Percentiles rank a stretch among this genome's conserved stretches.
These are phyloP conservation scores for Ligdia adustata DNA, from an alignment of 2,888 invertebrate species.

Conservation along the genomic window DNA sequence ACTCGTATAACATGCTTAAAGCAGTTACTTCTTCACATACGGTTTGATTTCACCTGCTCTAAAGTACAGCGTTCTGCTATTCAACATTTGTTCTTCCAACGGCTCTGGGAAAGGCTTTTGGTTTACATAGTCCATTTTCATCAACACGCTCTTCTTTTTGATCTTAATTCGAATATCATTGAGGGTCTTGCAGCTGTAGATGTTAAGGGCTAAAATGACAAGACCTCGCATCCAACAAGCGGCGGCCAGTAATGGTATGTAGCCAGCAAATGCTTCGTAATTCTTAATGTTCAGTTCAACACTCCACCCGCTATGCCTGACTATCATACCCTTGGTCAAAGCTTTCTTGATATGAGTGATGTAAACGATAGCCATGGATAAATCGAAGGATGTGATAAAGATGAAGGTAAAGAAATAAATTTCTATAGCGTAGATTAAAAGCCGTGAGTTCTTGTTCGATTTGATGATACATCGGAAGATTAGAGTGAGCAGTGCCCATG, in stretches of 20 bases:
- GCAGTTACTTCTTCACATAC: conserved; percentile 23
- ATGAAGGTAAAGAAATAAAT: conserved; percentile 48
- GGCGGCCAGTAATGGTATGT: conserved; percentile 62
- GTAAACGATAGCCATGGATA: conserved; percentile 68
- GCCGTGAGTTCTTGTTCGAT: conserved; percentile 25
- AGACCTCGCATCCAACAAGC: conserved; percentile 62
- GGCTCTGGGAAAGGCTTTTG: conserved; percentile 59
- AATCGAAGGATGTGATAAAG: conserved; percentile 54
- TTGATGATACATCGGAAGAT: conserved; percentile 38
- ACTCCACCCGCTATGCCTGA: conserved; percentile 68
- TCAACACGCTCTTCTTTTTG: conserved; percentile 47
- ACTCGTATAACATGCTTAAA: no score
- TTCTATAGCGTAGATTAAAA: conserved; percentile 44
- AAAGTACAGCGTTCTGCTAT: conserved; percentile 47
- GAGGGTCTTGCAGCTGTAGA: conserved; percentile 55
- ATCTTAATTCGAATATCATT: conserved; percentile 42
- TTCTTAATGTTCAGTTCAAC: conserved; percentile 49
- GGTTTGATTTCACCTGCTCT: conserved; percentile 51
- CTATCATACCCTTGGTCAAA: conserved; percentile 50
- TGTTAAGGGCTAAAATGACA: conserved; percentile 52
- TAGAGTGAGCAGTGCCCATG: conserved; percentile 56
- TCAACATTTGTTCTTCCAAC: conserved; percentile 21
- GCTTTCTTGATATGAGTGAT: conserved; percentile 67
- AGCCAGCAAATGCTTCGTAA: conserved; percentile 63
- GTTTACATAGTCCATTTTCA: conserved; percentile 33